Base-by-base conservation (phyloP, 2,797 vertebrate genomes). In the Enteromius paludinosus region DNA sequence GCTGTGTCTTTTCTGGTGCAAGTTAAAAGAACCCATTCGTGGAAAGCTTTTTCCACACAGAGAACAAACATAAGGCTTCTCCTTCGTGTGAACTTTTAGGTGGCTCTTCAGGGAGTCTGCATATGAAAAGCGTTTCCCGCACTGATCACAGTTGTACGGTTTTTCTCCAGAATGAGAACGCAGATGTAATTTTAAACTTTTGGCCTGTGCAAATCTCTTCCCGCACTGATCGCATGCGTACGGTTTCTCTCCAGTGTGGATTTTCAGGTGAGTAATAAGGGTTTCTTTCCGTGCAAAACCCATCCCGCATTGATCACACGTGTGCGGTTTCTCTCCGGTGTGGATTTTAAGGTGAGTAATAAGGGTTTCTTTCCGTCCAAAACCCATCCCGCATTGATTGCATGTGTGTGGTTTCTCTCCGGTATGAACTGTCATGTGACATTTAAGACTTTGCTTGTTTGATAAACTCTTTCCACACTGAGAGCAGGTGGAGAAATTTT, bases 1-100 rank as follows among this genome's bases (percentile, higher is more conserved):
- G 9, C 68, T 71, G 68, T 71, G 43, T 71, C 43, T 71, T 71
- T 71, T 28, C 68, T 71, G 68, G 43, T 71, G 68, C 45, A 33
- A 4, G 33, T 33, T 71, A 47, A 70, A 45, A 0, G 15, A 9
- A 49, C 25, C 2, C 69, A 18, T 0, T 1, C 47, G 15, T 6
- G 23, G 28, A 30, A 71, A 71, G 18, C 43, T 30, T 25, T 49
- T 71, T 20, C 69, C 69, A 30, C 69, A 71, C 25, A 71, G 20
- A 71, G 10, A 71, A 28, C 69, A 49, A 4, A 71, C 43, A 0
- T 49, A 11, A 30, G 43, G 43, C 43, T 28, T 49, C 68, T 11
- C 25, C 43, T 71, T 71, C 11, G 25, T 28, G 6, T 71, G 68
- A 49, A 71, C 43, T 20, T 47, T 71, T 15, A 47, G 15, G 25